Percentiles rank a stretch among this genome's conserved stretches.
Evolutionary conservation across 2,113 vertebrate genomes (phyloP).

Genomic region (Cebidichthys violaceus): DNA sequence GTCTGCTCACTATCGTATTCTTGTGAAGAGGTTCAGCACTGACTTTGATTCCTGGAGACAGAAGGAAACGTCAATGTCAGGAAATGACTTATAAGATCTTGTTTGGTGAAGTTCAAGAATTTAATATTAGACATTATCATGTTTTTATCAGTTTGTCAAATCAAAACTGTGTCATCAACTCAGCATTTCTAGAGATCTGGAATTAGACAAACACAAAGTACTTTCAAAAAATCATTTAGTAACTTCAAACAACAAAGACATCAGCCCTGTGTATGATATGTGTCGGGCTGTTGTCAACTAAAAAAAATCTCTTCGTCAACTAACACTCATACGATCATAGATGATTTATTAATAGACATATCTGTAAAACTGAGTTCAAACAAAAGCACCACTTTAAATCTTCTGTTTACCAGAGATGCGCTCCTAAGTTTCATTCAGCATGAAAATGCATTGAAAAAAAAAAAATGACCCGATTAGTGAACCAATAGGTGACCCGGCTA

Average conservation of each 20-base stretch:
- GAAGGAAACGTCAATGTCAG: not conserved
- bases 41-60: conserved; percentile 86
- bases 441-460: not conserved
- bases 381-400: not conserved
- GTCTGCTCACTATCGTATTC: conserved; percentile 82
- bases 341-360: not conserved
- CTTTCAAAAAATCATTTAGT: not conserved
- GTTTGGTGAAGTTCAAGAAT: not conserved
- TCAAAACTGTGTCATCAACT: not conserved
- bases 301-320: too few relatives aligned
- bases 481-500: not conserved
- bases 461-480: not conserved
- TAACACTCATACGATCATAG: too few relatives aligned
- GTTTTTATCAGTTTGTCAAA: not conserved
- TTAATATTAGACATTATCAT: not conserved
- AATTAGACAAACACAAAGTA: not conserved
- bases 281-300: not conserved
- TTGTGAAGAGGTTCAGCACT: conserved; percentile 87
- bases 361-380: not conserved
- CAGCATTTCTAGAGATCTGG: not conserved
- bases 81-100: not conserved
- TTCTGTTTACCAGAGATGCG: too few relatives aligned
- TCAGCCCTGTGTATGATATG: not conserved
- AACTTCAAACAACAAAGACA: not conserved
- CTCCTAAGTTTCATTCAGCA: not conserved